Evolutionary conservation across 2,797 vertebrate genomes (phyloP).

Genomic region (Falco novaeseelandiae): DNA sequence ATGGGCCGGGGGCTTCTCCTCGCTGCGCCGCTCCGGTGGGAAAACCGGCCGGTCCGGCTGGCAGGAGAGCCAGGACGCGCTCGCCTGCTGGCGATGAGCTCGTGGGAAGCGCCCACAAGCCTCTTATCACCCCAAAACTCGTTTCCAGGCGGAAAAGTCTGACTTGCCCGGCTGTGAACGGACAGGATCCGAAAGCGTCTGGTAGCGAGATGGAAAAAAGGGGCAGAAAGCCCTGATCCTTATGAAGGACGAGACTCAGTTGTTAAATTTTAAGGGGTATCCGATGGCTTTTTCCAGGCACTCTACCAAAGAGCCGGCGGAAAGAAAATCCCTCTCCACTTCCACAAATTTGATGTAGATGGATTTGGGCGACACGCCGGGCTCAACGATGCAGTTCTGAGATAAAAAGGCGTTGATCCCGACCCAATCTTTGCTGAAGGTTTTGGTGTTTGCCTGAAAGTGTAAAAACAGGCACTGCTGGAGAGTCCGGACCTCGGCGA

Average conservation of each 20-base stretch:
- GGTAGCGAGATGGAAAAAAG: slow-evolving; percentile 19
- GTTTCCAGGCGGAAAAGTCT: background rate
- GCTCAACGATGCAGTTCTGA: slow-evolving; percentile 86
- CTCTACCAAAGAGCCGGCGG: slow-evolving; percentile 95
- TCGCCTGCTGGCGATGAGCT: slow-evolving; percentile 29
- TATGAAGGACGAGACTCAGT: slow-evolving; percentile 82
- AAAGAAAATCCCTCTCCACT: slow-evolving; percentile 99
- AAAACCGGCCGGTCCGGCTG: slow-evolving; percentile 37
- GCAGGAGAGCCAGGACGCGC: background rate
- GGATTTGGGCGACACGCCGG: slow-evolving; percentile 77
- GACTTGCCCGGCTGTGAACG: background rate
- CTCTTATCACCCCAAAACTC: background rate
- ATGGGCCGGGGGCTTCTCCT: slow-evolving; percentile 19
- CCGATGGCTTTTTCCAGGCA: slow-evolving; percentile 97
- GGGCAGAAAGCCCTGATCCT: slow-evolving; percentile 72
- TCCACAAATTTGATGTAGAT: slow-evolving; percentile 98
- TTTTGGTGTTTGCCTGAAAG: slow-evolving; percentile 93
- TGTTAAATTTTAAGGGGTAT: slow-evolving; percentile 95
- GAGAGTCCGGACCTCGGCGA: slow-evolving; percentile 94
- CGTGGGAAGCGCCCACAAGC: background rate
- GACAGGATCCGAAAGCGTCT: background rate
- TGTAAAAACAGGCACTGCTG: slow-evolving; percentile 96
- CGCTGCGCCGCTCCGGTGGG: background rate
- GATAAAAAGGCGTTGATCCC: slow-evolving; percentile 92
- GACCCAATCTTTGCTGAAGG: slow-evolving; percentile 85